Evolutionary conservation across 2,113 vertebrate genomes (phyloP).

Genomic region (Pseudorhombus dupliciocellatus): DNA sequence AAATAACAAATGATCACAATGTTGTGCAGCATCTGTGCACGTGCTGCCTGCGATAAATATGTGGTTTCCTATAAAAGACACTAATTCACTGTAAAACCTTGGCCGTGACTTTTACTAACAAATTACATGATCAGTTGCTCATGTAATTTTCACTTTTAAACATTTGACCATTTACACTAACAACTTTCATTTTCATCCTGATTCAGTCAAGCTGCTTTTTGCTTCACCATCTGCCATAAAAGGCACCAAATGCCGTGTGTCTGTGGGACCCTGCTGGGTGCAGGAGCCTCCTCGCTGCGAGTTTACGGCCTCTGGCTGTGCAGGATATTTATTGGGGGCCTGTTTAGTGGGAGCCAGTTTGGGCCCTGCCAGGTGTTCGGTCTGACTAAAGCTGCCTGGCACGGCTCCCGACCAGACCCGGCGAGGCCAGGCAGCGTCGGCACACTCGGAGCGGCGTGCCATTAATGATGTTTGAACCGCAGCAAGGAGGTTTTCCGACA

Average conservation of each 20-base stretch:
- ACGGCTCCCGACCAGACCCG: conserved; percentile 42
- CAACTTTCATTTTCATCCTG: conserved; percentile 50
- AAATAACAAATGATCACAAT: not conserved
- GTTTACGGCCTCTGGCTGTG: conserved; percentile 79
- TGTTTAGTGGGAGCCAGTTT: conserved; percentile 62
- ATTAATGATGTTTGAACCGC: conserved; percentile 27
- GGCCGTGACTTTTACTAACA: conserved; percentile 6
- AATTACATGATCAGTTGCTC: conserved; percentile 13
- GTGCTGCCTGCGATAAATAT: not conserved
- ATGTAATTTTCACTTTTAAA: conserved; percentile 42
- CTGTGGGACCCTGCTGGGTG: conserved; percentile 65
- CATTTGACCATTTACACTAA: conserved; percentile 46
- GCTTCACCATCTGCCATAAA: conserved; percentile 32
- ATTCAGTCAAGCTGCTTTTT: conserved; percentile 70
- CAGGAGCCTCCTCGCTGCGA: conserved; percentile 64
- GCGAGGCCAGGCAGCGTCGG: conserved; percentile 9
- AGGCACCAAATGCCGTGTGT: conserved; percentile 78
- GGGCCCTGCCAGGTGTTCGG: conserved; percentile 70
- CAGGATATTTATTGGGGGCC: conserved; percentile 80
- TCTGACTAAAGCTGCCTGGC: conserved; percentile 50
- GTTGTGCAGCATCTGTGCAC: not conserved
- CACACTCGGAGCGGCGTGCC: conserved; percentile 21
- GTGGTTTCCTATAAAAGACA: conserved; percentile 3
- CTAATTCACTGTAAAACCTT: conserved; percentile 2
- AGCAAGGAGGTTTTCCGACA: not conserved